Percentiles rank a stretch among this genome's conserved stretches.
Conservation (phyloP, 2,797 vertebrate species). For the Champsocephalus esox region DNA sequence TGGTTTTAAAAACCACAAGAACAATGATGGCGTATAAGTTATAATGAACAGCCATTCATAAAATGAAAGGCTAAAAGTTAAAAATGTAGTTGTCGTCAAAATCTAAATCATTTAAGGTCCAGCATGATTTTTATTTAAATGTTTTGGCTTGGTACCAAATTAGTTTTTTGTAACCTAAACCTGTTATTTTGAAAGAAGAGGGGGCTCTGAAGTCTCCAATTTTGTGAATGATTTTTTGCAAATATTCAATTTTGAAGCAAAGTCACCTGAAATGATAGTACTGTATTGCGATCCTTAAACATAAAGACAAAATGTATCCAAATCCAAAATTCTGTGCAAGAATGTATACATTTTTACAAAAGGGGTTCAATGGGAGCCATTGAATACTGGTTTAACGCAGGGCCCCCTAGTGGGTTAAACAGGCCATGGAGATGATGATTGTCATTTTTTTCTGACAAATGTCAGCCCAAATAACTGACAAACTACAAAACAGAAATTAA, state of each 20-base stretch:
- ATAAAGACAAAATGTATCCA: not conserved
- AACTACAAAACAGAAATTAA: not conserved
- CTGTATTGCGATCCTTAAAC: not conserved
- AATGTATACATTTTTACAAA: not conserved
- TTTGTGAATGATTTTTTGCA: too few species aligned
- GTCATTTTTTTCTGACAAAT: not conserved
- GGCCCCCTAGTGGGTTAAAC: not conserved
- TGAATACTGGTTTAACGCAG: not conserved
- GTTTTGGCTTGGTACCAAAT: not conserved
- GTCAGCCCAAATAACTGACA: not conserved
- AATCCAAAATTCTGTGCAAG: not conserved
- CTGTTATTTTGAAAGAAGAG: too few species aligned
- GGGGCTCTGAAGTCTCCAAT: too few species aligned
- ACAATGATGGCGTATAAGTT: not conserved
- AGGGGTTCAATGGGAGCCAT: not conserved
- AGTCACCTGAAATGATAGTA: constrained; percentile 4
- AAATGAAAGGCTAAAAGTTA: not conserved
- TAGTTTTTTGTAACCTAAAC: too few species aligned
- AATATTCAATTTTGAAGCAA: not conserved
- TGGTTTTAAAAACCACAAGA: not conserved
- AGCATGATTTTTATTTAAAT: too few species aligned
- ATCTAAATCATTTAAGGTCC: not conserved
- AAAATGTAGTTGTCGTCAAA: not conserved
- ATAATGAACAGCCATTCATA: not conserved
- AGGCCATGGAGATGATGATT: not conserved